Evolutionary conservation across 2,888 invertebrate genomes (phyloP), one percentile per base, ranked within the genome.

Genomic region (Nephrotoma flavescens): DNA sequence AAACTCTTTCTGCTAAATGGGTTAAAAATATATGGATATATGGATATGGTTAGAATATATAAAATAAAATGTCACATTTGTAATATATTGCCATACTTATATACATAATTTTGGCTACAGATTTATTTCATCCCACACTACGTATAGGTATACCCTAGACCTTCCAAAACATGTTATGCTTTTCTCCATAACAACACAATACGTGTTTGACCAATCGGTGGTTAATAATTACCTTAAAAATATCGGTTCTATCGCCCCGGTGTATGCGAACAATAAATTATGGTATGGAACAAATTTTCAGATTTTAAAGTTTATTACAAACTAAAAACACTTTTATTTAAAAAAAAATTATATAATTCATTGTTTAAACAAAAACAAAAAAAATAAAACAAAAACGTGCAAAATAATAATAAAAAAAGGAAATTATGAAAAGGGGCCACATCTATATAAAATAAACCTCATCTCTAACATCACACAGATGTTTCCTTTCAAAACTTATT

Each of bases 401-500:
- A 71, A 71, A 71, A 71, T 71, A 71, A 71, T 71, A 71, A 71
- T 71, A 71, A 19, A 71, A 71, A 71, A 71, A 71, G 71, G 71
- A 71, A 71, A 71, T 71, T 71, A 71, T 71, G 71, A 71, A 71
- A 71, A 71, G 71, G 71, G 71, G 71, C 71, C 71, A 71, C 71
- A 71, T 71, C 71, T 71, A 71, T 71, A 71, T 71, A 84, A 42
- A 84, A 84, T 84, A 42, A 84, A 84, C 84, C 84, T 85, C 85
- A 85, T 44, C 85, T 85, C 44, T 44, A 44, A 44, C 85, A 85
- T 44, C 44, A 44, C 85, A 85, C 85, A 85, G 85, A 85, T 85
- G 85, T 85, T 85, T 85, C 42, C 85, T 85, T 85, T 85, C 85
- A 85, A 44, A 85, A 84, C 42, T 42, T 84, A 84, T 84, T 85